A percentile compares a stretch with the other conserved stretches of the same genome.
Conservation (phyloP, 2,113 vertebrate genomes). For the Monarcha castaneiventris region DNA sequence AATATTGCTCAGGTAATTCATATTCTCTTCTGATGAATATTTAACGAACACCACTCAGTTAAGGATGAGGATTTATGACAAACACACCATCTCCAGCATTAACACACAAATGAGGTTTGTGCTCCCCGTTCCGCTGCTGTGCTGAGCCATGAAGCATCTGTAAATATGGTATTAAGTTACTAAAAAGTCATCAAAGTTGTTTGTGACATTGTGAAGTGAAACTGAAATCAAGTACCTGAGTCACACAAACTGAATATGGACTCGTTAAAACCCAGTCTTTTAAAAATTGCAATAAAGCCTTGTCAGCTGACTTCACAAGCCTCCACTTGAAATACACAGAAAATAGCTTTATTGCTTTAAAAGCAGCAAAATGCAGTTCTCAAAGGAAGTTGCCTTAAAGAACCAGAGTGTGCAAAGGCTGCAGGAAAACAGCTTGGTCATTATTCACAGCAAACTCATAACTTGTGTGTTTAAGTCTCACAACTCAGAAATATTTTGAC, state of each 20-base stretch:
- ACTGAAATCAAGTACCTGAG: constrained; percentile 28
- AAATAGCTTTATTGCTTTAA: background rate
- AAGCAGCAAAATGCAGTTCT: background rate
- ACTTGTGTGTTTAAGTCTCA: background rate
- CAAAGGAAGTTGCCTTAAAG: background rate
- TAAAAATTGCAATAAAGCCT: background rate
- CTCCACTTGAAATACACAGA: background rate
- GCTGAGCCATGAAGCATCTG: background rate
- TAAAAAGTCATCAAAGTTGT: background rate
- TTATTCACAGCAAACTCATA: background rate
- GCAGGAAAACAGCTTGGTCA: background rate
- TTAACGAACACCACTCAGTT: background rate
- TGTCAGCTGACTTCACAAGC: constrained; percentile 29
- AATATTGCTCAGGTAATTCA: background rate
- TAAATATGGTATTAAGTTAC: background rate
- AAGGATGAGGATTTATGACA: background rate
- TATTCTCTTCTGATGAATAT: background rate
- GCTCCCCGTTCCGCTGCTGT: background rate
- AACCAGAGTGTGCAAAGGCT: background rate
- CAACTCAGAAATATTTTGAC: background rate
- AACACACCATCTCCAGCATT: background rate
- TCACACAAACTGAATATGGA: constrained; percentile 1
- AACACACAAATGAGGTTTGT: background rate
- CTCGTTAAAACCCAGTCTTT: constrained; percentile 39
- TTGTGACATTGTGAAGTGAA: constrained; percentile 15